Percentiles rank a stretch among this genome's conserved stretches.
Conservation (phyloP, 2,113 vertebrate species). For the Rhizomys pruinosus region DNA sequence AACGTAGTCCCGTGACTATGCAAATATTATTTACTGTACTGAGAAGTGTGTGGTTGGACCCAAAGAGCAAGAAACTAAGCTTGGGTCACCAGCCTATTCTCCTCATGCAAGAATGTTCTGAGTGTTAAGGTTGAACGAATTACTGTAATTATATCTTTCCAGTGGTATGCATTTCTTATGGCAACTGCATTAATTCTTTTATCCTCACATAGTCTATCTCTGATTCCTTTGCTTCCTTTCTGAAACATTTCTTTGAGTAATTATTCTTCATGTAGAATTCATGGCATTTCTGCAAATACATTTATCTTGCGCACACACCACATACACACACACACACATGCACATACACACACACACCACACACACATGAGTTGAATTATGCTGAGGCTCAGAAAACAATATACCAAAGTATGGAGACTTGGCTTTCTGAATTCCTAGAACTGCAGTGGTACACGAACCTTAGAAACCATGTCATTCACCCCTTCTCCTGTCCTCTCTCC, state of each 20-base stretch:
- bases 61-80: constrained; percentile 20
- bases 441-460: neutral
- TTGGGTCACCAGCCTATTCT: neutral
- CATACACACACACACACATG: neutral
- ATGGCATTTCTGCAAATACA: constrained; percentile 16
- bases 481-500: neutral
- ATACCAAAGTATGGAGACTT: neutral
- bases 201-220: neutral
- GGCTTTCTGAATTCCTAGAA: neutral
- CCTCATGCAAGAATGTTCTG: constrained; percentile 5
- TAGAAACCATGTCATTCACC: neutral
- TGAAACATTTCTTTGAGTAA: neutral
- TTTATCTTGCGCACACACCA: constrained; percentile 2
- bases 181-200: neutral
- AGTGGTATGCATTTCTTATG: constrained; percentile 1
- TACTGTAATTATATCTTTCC: neutral
- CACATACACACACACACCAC: neutral
- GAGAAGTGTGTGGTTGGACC: neutral
- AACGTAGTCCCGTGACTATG: neutral
- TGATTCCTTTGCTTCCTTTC: neutral
- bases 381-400: neutral
- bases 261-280: constrained; percentile 41
- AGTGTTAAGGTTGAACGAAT: constrained; percentile 23
- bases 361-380: neutral
- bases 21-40: constrained; percentile 21